Evolutionary conservation across 2,888 invertebrate species (phyloP), one percentile per base, ranked within the genome.

Genomic region (Scaptomyza cyrtandrae): DNA sequence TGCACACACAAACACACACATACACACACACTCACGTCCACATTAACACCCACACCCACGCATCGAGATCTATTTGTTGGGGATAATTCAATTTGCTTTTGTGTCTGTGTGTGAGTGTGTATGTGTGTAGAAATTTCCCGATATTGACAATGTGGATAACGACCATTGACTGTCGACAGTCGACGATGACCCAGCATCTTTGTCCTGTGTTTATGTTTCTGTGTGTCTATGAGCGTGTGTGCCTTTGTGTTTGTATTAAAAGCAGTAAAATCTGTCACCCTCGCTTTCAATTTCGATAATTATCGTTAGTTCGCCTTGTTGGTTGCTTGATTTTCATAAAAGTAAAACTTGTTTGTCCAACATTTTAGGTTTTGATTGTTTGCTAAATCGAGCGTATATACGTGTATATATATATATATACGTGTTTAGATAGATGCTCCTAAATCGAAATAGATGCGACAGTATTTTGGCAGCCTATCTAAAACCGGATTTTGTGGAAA

Each of bases 271-370:
- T 54, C 43, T 68, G 52, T 62, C 61, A 54, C 52, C 79, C 71
- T 64, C 54, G 43, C 57, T 74, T 79, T 80, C 68, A 82, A 72
- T 72, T 81, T 71, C 70, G 86, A 86, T 88, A 75, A 87, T 87
- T 85, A 78, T 75, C 65, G 60, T 44, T 75, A 63, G 60, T 44
- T 59, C 58, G 43, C 55, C 50, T 49, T 61, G 83, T 72, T 88
- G 52, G 64, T 56, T 75, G 54, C 62, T 54, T 54, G 60, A 44
- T 67, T 57, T 54, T 71, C 37, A 54, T 43, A 16, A 29, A 44
- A 16, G 35, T 49, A 3, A 46, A 48, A 16, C 31, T 37, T 10
- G 14, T 6, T 6, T 58, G 29, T 31, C 54, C 39, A 33, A n/a
- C 33, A 27, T 3, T 29, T 6, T 29, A 4, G 6, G 6, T 1